Evolutionary conservation across 2,888 invertebrate species (phyloP), one percentile per base, ranked within the genome.

Genomic region (Protophormia terraenovae): DNA sequence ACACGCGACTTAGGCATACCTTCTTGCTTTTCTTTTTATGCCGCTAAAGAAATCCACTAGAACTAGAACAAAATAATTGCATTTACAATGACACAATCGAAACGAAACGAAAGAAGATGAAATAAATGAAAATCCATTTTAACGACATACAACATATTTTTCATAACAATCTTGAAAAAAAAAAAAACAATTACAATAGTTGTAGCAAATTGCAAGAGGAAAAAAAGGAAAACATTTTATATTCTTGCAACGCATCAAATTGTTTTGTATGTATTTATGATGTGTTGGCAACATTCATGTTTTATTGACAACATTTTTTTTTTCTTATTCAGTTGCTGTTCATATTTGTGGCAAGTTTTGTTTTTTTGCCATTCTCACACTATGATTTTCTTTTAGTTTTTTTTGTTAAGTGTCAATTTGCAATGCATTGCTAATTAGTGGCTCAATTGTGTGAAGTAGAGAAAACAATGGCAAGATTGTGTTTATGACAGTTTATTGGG

Each of bases 341-440:
- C 3, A 77, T 47, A 38, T 55, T 64, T 67, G 50, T 41, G 60
- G 47, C 58, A 73, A 75, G 22, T 67, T 14, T 47, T 29, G 24
- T 45, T 58, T 60, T 64, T 41, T 29, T 22, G 73, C 8, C 16
- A 14, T 72, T 53, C 62, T 72, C 71, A 76, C 53, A 47, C 38
- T 16, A 19, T 1, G 19, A 7, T 27, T 55, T 75, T 1, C n/a
- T 41, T 41, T 32, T 35, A 35, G 38, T 72, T 64, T 55, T 45
- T 69, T 73, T 64, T 35, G 27, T 16, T 22, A 79, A 82, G 78
- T 85, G 82, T 75, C 82, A 85, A 79, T 79, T 85, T 75, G n/a
- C 85, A 71, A 62, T 75, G 64, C 71, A 55, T 85, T 78, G 82
- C 78, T 85, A 82, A 85, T 85, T 79, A 82, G 85, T 71, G 60